These are phyloP conservation scores for Ctenochaetus hawaiiensis DNA, from an alignment of 2,797 vertebrate genomes.

Conservation along the genomic window DNA sequence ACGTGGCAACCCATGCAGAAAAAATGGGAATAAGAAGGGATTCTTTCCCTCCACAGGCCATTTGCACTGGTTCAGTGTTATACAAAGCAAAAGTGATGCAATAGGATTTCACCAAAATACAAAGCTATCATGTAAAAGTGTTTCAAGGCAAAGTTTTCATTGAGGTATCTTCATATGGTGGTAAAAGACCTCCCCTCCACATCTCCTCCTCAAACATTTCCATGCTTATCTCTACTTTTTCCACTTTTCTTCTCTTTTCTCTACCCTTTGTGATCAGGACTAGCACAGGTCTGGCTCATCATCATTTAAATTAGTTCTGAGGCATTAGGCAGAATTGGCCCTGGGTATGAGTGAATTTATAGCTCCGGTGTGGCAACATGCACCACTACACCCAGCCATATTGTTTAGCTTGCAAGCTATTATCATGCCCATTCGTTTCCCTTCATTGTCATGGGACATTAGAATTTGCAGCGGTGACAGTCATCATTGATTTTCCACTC, in stretches of 20 bases:
- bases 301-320: conserved; percentile 78
- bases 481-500: conserved; percentile 49
- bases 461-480: conserved; percentile 39
- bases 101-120: conserved; percentile 3
- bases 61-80: conserved; percentile 16
- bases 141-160: background rate
- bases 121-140: background rate
- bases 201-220: background rate
- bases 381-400: conserved; percentile 46
- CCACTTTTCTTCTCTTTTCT: conserved; percentile 5
- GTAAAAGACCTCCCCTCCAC: too few species aligned
- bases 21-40: conserved; percentile 49
- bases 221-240: background rate
- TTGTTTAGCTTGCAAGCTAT: conserved; percentile 55
- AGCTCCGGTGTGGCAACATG: conserved; percentile 55
- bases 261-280: conserved; percentile 29
- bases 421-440: conserved; percentile 41
- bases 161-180: background rate
- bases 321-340: conserved; percentile 70
- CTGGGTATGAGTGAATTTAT: conserved; percentile 61
- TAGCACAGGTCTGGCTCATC: conserved; percentile 45
- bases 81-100: conserved; percentile 8
- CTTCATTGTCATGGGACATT: conserved; percentile 30
- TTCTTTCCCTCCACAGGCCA: conserved; percentile 30
- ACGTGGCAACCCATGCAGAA: conserved; percentile 51